Conservation (phyloP, 53 echinoderm and acorn worm species). For the Echinometra lucunter region DNA sequence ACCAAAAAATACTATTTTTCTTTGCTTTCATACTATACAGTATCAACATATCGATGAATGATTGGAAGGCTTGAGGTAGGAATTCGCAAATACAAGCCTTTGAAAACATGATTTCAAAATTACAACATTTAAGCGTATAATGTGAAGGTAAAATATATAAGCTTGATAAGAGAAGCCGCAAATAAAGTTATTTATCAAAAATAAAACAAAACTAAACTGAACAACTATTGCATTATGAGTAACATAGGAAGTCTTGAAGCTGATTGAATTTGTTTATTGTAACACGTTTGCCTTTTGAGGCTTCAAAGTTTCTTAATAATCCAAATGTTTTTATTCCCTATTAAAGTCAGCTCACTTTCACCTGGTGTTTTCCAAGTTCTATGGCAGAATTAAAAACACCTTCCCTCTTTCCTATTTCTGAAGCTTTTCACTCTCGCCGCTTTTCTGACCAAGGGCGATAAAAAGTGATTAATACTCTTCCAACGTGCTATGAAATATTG, state of each 20-base stretch:
- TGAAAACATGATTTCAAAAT: background rate
- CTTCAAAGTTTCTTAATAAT: background rate
- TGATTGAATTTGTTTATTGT: background rate
- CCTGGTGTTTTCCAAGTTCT: conserved; percentile 12
- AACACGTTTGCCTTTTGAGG: background rate
- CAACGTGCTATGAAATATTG: conserved; percentile 54
- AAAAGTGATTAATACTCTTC: conserved; percentile 60
- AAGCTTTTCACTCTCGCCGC: conserved; percentile 17
- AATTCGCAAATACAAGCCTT: background rate
- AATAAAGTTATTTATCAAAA: background rate
- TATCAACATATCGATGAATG: background rate
- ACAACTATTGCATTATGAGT: background rate
- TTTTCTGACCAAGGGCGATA: conserved; percentile 59
- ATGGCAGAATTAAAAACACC: conserved; percentile 50
- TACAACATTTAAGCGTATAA: background rate
- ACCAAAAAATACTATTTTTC: too few relatives aligned
- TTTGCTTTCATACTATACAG: too few relatives aligned
- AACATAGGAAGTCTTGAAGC: background rate
- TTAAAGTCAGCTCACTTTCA: background rate
- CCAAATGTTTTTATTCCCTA: background rate
- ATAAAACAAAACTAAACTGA: background rate
- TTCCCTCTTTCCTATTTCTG: background rate
- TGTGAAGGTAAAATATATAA: background rate
- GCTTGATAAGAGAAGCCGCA: background rate
- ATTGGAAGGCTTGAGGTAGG: background rate